phyloP scores from a whole-genome alignment of 2,797 vertebrate species.

The Agapornis canus region DNA sequence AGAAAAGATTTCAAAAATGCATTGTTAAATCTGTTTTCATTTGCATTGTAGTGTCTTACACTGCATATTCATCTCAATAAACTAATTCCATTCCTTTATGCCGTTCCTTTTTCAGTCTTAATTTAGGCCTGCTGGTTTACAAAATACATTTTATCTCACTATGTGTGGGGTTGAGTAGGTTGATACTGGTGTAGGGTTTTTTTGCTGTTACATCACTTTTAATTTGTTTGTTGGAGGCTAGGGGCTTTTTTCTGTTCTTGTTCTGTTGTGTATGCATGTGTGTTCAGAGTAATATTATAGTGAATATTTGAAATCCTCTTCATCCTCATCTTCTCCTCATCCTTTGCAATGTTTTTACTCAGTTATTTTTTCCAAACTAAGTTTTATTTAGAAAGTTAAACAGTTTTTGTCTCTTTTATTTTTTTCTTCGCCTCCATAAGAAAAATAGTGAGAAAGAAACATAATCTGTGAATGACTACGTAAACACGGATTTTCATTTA shows the following conservation, averaged over 20 bases:
- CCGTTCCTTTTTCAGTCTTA: not conserved
- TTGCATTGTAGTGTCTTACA: not conserved
- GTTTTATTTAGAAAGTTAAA: not conserved
- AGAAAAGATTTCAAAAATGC: not conserved
- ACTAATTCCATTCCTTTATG: not conserved
- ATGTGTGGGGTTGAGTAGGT: rapidly evolving
- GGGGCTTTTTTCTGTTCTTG: not conserved
- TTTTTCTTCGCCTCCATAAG: not conserved
- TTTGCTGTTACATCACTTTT: not conserved
- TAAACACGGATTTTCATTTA: not conserved
- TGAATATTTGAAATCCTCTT: not conserved
- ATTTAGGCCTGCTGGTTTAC: not conserved
- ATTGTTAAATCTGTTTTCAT: not conserved
- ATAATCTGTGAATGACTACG: not conserved
- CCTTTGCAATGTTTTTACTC: not conserved
- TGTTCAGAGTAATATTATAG: not conserved
- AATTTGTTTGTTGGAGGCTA: not conserved
- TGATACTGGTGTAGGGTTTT: not conserved
- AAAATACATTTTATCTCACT: not conserved
- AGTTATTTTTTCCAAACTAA: not conserved
- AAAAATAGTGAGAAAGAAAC: not conserved
- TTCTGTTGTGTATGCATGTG: rapidly evolving
- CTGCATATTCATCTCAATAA: not conserved
- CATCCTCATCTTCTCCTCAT: not conserved
- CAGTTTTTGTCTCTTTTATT: not conserved